Evolutionary conservation across 2,888 invertebrate species (phyloP), one percentile per base, ranked within the genome.

Genomic region (Pharmacophagus antenor): DNA sequence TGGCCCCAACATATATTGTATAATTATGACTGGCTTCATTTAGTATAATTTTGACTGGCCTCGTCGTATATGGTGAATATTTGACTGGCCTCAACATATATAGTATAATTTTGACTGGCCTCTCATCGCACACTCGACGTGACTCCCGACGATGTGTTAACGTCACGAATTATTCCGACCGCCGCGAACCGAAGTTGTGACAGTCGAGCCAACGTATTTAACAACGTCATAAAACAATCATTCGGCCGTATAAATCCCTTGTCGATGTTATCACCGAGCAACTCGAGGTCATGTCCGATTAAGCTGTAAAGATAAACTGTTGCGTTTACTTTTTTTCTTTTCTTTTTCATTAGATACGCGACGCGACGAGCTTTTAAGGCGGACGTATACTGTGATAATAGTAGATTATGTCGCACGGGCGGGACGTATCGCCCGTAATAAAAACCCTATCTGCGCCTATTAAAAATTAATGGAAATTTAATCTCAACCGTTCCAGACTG

Each of bases 201-300:
- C 42, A 7, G 72, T n/a, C 72, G 66, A 70, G 69, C 65, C 69
- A 67, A 21, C 51, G 64, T 63, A 68, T 71, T 81, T 81, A 79
- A 82, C 70, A 71, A 56, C 74, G 70, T 71, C 77, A 69, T 81
- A 79, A 83, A 81, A 71, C 77, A 77, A 81, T 82, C 80, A 77
- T 73, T 70, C 70, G 70, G 70, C 71, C 64, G 64, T 77, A 80
- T 76, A 51, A 70, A 74, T 68, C 67, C 65, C 64, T 70, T 68
- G 76, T 79, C 76, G 79, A 80, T 72, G 75, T 78, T 74, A 74
- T 73, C 73, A 70, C 68, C 64, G 67, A 69, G 68, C 64, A 67
- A 70, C 67, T 69, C 61, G 63, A 64, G 73, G 72, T 73, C 77
- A 76, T 74, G 73, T 74, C 72, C 70, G 69, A 70, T 75, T 71